phyloP scores from a whole-genome alignment of 2,797 vertebrate genomes.

The Poeciliopsis gracilis region DNA sequence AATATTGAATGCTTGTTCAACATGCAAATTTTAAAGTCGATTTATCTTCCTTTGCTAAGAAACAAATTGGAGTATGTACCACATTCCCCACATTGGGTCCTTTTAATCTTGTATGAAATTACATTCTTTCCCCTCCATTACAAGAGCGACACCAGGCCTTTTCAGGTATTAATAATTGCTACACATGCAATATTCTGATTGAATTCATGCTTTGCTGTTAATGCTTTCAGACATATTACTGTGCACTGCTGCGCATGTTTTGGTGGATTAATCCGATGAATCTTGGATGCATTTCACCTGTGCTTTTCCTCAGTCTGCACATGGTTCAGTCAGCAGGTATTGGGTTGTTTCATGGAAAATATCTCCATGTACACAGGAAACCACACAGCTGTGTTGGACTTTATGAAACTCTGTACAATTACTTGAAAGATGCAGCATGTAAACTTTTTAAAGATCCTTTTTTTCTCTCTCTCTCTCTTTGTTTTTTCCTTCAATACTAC shows the following conservation, averaged over 20 bases:
- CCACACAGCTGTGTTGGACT: background rate
- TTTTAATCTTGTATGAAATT: conserved; percentile 14
- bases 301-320: conserved; percentile 19
- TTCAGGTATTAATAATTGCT: background rate
- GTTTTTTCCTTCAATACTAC: background rate
- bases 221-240: conserved; percentile 19
- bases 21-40: conserved; percentile 8
- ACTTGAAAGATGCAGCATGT: background rate
- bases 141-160: background rate
- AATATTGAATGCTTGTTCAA: conserved; percentile 15
- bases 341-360: conserved; percentile 34
- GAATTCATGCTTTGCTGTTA: conserved; percentile 13
- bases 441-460: too few relatives aligned
- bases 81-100: background rate
- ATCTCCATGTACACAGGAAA: conserved; percentile 19
- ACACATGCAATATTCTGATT: background rate
- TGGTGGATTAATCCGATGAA: conserved; percentile 28
- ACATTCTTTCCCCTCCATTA: background rate
- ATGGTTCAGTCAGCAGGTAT: conserved; percentile 27
- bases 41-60: conserved; percentile 6
- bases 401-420: background rate
- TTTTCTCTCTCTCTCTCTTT: too few relatives aligned
- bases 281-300: conserved; percentile 12
- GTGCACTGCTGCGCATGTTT: conserved; percentile 8
- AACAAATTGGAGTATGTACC: conserved; percentile 3